Base-by-base conservation (phyloP, 2,113 vertebrate genomes). In the Perca fluviatilis region DNA sequence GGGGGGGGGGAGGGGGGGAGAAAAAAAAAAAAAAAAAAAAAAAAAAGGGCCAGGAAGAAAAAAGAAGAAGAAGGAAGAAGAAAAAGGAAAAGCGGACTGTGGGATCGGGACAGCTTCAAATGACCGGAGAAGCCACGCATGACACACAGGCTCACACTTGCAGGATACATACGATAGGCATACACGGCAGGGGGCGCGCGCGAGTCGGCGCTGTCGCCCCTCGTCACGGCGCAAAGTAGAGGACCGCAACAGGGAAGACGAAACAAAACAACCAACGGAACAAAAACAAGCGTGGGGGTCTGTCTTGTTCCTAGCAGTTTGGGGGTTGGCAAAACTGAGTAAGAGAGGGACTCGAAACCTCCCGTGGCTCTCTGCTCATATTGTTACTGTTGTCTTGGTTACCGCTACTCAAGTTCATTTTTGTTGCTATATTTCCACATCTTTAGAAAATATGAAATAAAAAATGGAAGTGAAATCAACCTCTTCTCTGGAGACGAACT, bases 371-470 rank as follows among this genome's bases (percentile, higher is more conserved):
- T 93, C 88, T 90, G 90, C 93, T 94, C 92, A 91, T 91, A 89
- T 91, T 92, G 87, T 93, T 88, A 95, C 90, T 91, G 95, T 95
- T 94, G 93, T 95, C 94, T 94, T 94, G 92, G 94, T 95, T 95
- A 92, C 92, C 89, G 91, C 94, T 95, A 27, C 93, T 94, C 93
- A 91, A 93, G 86, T 88, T 91, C 79, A 27, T 79, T 92, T 93
- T 91, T 94, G 88, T 93, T 95, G 94, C 95, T 93, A 92, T 93
- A 92, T 96, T 96, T 96, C 94, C 95, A 95, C 95, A 95, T 94
- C 93, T 91, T 91, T 95, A 91, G 88, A 91, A 94, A 92, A 93
- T 80, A 91, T 92, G 87, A 96, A 95, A 95, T 91, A 93, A 95
- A 94, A 93, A 94, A 95, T 86, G 89, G 88, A 95, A 95, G 89